These are phyloP conservation scores for Cerastoderma edule DNA, from an alignment of 2,888 invertebrate genomes.

Conservation along the genomic window DNA sequence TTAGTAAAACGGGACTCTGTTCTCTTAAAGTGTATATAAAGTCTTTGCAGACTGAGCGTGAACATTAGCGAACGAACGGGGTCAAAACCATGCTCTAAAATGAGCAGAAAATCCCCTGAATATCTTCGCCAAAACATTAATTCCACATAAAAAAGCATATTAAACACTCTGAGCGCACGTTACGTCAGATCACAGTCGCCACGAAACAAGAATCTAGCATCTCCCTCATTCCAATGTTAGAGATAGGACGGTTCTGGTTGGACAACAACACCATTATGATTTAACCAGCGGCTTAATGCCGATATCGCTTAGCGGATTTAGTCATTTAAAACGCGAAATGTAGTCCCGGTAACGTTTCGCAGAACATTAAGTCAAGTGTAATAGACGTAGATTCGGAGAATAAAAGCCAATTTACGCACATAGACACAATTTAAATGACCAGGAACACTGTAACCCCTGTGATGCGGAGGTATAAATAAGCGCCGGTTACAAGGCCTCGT, in stretches of 20 bases:
- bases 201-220: no score
- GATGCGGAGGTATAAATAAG: slow-evolving; percentile 20
- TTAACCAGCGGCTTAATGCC: slow-evolving; percentile 3
- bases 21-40: no score
- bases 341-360: slow-evolving; percentile 33
- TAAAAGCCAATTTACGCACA: slow-evolving; percentile 32
- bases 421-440: slow-evolving; percentile 42
- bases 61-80: background rate
- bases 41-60: no score
- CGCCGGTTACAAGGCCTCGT: slow-evolving; percentile 17
- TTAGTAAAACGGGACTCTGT: no score
- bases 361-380: slow-evolving; percentile 54
- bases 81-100: background rate
- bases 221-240: no score
- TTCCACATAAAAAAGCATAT: slow-evolving; percentile 43
- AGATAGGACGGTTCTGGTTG: no score
- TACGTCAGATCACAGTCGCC: no score
- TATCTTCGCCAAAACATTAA: slow-evolving; percentile 39
- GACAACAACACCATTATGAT: slow-evolving; percentile 7
- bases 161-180: slow-evolving; percentile 22
- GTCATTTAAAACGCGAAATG: slow-evolving; percentile 54
- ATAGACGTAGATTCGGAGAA: slow-evolving; percentile 33
- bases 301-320: slow-evolving; percentile 21
- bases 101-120: slow-evolving; percentile 12
- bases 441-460: slow-evolving; percentile 28